These are phyloP conservation scores for Numida meleagris DNA, from an alignment of 2,113 vertebrate genomes.

Conservation along the genomic window DNA sequence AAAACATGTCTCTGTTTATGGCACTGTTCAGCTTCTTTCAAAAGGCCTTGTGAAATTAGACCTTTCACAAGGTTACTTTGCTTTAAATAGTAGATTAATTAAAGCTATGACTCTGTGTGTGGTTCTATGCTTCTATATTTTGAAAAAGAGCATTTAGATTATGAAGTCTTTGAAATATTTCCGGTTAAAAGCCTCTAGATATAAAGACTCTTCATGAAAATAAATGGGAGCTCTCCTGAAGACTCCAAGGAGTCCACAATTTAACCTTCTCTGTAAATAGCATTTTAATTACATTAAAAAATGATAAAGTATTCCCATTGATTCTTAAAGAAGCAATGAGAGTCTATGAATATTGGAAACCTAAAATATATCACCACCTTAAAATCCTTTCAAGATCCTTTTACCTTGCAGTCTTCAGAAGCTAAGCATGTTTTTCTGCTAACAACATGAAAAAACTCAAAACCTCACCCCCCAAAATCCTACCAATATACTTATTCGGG, in stretches of 20 bases:
- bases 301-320: background rate
- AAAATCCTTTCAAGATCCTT: background rate
- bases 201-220: background rate
- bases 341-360: background rate
- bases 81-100: background rate
- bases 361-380: background rate
- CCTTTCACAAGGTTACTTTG: background rate
- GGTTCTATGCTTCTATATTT: background rate
- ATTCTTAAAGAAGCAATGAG: background rate
- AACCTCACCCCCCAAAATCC: background rate
- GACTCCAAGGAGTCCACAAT: background rate
- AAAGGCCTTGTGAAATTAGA: background rate
- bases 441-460: background rate
- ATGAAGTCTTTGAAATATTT: background rate
- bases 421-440: background rate
- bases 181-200: background rate
- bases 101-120: accelerated
- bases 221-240: background rate
- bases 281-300: background rate
- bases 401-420: background rate
- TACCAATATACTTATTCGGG: background rate
- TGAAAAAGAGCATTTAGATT: background rate
- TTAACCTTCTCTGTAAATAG: background rate
- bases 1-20: background rate
- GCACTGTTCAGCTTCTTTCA: accelerated